phyloP scores from a whole-genome alignment of 1,140 invertebrate genomes.

The Odontomachus brunneus region DNA sequence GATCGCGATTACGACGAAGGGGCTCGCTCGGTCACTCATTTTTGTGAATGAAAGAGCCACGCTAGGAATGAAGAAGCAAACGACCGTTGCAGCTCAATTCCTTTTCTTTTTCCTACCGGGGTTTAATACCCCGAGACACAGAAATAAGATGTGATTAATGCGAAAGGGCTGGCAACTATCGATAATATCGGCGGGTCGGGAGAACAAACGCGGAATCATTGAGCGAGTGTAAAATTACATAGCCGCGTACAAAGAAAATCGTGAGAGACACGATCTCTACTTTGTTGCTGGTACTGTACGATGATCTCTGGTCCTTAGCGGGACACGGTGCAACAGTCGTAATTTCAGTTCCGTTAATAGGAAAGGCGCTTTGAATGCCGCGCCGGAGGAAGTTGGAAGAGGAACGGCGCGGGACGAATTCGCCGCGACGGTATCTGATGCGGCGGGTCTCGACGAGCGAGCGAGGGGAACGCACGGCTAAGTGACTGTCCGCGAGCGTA shows the following conservation, averaged over 20 bases:
- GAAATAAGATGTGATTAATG: constrained; percentile 31
- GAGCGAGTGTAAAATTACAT: constrained; percentile 54
- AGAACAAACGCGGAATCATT: constrained; percentile 42
- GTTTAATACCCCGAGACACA: not conserved
- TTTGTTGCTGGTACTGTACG: constrained; percentile 58
- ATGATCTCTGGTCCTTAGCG: constrained; percentile 61
- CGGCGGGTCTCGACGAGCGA: constrained; percentile 21
- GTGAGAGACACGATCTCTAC: constrained; percentile 53
- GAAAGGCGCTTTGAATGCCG: constrained; percentile 48
- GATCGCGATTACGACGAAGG: no score
- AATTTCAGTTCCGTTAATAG: constrained; percentile 61
- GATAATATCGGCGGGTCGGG: constrained; percentile 29
- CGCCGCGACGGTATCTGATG: constrained; percentile 26
- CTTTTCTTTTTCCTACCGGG: not conserved
- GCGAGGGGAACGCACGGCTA: not conserved
- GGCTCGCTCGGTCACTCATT: no score
- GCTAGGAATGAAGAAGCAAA: no score
- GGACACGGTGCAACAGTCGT: constrained; percentile 59
- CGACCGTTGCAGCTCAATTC: no score
- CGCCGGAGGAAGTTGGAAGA: constrained; percentile 13
- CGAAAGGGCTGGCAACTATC: constrained; percentile 19
- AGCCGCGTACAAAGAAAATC: constrained; percentile 59
- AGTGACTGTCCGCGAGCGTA: not conserved
- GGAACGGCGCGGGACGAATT: constrained; percentile 42
- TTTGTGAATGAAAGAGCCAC: no score